phyloP scores from a whole-genome alignment of 2,888 invertebrate species.

The Luperina nickerlii region DNA sequence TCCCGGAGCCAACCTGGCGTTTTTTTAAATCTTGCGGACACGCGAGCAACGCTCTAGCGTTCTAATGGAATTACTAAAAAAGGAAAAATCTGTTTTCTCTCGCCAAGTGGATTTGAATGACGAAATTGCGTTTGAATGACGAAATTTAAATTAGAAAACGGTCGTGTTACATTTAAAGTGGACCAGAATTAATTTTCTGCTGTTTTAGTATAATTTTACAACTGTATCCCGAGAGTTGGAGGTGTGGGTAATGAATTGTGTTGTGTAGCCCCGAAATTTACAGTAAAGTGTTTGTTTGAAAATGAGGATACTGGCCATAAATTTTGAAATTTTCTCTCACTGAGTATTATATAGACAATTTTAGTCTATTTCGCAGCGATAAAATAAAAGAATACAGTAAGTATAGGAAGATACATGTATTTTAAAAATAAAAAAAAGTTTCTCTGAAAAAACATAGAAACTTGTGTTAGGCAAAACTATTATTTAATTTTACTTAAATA shows the following conservation, averaged over 20 bases:
- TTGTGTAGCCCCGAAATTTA: constrained; percentile 29
- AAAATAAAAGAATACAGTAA: neutral
- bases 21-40: constrained; percentile 52
- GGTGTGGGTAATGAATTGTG: constrained; percentile 48
- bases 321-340: neutral
- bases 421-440: neutral
- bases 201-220: constrained; percentile 64
- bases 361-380: neutral
- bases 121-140: constrained; percentile 56
- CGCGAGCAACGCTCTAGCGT: constrained; percentile 26
- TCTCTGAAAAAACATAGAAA: neutral
- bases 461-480: constrained; percentile 28
- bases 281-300: constrained; percentile 18
- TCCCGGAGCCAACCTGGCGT: constrained; percentile 4
- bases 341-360: neutral
- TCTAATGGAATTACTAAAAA: constrained; percentile 55
- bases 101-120: constrained; percentile 30
- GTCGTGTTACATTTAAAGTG: constrained; percentile 54
- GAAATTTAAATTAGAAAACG: constrained; percentile 66
- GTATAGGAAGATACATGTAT: neutral
- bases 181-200: constrained; percentile 59
- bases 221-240: constrained; percentile 33
- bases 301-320: constrained; percentile 14
- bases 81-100: constrained; percentile 21
- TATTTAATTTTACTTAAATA: too few species aligned